These are phyloP conservation scores for Probaryconus sp. DNA, from an alignment of 1,140 invertebrate species.

Conservation along the genomic window DNA sequence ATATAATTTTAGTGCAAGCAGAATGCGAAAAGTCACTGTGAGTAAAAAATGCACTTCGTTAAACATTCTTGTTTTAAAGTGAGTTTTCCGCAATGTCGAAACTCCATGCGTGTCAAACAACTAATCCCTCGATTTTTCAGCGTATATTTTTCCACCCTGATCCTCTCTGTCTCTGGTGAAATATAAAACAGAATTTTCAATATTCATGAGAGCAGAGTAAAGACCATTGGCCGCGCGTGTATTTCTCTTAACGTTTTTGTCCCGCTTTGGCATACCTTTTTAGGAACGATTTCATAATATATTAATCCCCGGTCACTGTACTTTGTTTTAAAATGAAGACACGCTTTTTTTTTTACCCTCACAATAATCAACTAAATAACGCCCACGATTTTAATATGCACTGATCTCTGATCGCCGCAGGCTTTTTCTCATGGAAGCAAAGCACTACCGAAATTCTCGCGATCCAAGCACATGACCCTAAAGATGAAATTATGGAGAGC, in stretches of 20 bases:
- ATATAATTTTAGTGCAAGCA: constrained; percentile 33
- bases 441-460: constrained; percentile 48
- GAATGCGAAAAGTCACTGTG: constrained; percentile 23
- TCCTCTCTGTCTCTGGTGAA: constrained; percentile 59
- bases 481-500: constrained; percentile 47
- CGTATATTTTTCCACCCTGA: constrained; percentile 60
- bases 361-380: constrained; percentile 37
- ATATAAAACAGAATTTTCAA: constrained; percentile 63
- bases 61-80: constrained; percentile 61
- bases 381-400: constrained; percentile 46
- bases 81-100: constrained; percentile 57
- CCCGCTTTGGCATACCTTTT: constrained; percentile 54
- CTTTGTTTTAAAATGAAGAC: constrained; percentile 47
- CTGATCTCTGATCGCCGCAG: constrained; percentile 35
- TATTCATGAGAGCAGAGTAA: constrained; percentile 61
- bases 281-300: constrained; percentile 54
- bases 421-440: constrained; percentile 44
- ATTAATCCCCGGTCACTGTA: constrained; percentile 42
- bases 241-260: constrained; percentile 61
- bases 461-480: constrained; percentile 30
- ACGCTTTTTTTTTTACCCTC: constrained; percentile 11
- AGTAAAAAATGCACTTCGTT: constrained; percentile 46
- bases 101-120: constrained; percentile 61
- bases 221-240: constrained; percentile 56
- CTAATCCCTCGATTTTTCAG: constrained; percentile 63